Conservation (phyloP, 2,113 vertebrate species). For the Telmatochromis sp. region DNA sequence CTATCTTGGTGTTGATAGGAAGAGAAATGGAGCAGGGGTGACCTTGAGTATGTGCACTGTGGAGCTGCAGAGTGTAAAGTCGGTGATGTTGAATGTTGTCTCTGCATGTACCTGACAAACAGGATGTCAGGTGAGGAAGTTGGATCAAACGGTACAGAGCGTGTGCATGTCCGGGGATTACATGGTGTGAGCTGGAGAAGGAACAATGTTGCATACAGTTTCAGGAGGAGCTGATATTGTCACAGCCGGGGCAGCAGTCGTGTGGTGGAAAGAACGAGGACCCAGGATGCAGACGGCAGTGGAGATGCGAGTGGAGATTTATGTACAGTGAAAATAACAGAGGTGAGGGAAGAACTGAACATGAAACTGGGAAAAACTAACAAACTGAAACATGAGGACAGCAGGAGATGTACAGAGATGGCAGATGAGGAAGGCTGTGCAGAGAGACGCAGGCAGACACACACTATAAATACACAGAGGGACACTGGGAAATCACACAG, state of each 20-base stretch:
- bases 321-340: background rate
- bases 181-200: background rate
- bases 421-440: background rate
- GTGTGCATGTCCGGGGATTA: background rate
- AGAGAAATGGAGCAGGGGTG: background rate
- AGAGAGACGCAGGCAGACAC: background rate
- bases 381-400: background rate
- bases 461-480: background rate
- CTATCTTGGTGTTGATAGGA: background rate
- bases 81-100: background rate
- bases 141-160: background rate
- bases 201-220: background rate
- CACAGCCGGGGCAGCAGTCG: background rate
- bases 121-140: background rate
- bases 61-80: background rate
- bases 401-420: background rate
- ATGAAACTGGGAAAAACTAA: background rate
- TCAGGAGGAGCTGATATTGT: rapidly evolving
- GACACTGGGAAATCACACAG: background rate
- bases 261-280: background rate
- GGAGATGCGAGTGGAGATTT: background rate
- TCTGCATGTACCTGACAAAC: background rate
- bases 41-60: background rate
- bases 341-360: background rate
- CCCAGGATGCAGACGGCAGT: background rate